Base-by-base conservation (phyloP, 2,888 invertebrate species). In the Furcula furcula region DNA sequence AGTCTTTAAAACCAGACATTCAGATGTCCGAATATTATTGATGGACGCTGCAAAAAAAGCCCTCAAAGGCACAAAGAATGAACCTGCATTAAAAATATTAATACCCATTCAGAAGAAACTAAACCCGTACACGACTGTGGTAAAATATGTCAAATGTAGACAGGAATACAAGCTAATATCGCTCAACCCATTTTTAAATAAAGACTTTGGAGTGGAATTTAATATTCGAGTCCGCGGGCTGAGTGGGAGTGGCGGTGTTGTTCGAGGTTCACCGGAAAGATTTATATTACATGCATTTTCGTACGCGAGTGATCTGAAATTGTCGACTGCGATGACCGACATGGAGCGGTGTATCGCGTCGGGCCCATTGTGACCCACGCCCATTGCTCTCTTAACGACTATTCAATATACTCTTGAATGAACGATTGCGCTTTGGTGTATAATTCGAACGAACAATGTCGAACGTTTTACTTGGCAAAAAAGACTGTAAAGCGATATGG, bases 281-380 rank as follows among this genome's bases (percentile, higher is more conserved):
- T 87, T 88, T 87, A 88, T 87, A 87, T 85, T 87, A 88, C 88
- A 81, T 83, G 82, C 85, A 81, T 78, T 84, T 86, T 84, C 78
- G 80, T 81, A 77, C 81, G 78, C 79, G 70, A 79, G 77, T 84
- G 85, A 88, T 88, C 88, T 85, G 83, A 80, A 85, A 83, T 82
- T 81, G 84, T 88, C 85, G 81, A 77, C 65, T 58, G 50, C 60
- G 49, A 62, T 62, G 56, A 35, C 44, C 45, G 55, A 56, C 56
- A 55, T 58, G 55, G n/a, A 47, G 60, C 46, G 29, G 39, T 44
- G 58, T 51, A 51, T 45, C 61, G 56, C 49, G 51, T 55, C 53
- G 59, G 58, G 59, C 56, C 36, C 65, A 81, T 83, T 84, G 77
- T 81, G 71, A 67, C 82, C 78, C 77, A 85, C 85, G 85, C 86